These are phyloP conservation scores for Clarias gariepinus DNA, from an alignment of 2,113 vertebrate species.

Conservation along the genomic window DNA sequence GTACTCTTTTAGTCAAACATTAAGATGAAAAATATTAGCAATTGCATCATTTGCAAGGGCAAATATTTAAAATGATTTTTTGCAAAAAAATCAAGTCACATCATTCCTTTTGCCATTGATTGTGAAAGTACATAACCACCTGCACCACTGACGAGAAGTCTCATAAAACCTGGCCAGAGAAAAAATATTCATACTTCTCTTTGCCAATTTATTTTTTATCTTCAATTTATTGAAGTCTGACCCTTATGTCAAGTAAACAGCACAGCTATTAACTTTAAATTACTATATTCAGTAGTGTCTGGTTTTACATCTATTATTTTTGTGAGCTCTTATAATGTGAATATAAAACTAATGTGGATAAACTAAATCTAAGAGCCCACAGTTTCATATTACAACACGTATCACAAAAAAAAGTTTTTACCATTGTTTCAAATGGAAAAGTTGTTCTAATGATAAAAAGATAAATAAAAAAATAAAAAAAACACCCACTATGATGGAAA, in stretches of 20 bases:
- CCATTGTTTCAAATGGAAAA: background rate
- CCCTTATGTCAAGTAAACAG: background rate
- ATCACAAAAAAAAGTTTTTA: background rate
- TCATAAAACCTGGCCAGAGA: background rate
- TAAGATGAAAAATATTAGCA: background rate
- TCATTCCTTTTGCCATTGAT: background rate
- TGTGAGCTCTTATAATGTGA: background rate
- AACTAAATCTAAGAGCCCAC: background rate
- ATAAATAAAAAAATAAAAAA: background rate
- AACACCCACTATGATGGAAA: background rate
- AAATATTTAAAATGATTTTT: background rate
- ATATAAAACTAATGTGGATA: background rate
- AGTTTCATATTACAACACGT: background rate
- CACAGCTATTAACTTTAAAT: background rate
- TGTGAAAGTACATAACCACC: background rate
- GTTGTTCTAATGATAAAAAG: background rate
- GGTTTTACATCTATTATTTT: background rate
- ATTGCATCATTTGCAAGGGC: background rate
- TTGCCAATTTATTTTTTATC: constrained; percentile 1
- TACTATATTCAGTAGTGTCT: background rate
- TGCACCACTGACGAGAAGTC: background rate
- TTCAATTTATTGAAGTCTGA: constrained; percentile 3
- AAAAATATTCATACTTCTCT: background rate
- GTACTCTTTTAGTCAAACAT: background rate
- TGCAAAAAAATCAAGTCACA: background rate